phyloP scores from a whole-genome alignment of 2,797 vertebrate genomes.

The Poeciliopsis presidionis region DNA sequence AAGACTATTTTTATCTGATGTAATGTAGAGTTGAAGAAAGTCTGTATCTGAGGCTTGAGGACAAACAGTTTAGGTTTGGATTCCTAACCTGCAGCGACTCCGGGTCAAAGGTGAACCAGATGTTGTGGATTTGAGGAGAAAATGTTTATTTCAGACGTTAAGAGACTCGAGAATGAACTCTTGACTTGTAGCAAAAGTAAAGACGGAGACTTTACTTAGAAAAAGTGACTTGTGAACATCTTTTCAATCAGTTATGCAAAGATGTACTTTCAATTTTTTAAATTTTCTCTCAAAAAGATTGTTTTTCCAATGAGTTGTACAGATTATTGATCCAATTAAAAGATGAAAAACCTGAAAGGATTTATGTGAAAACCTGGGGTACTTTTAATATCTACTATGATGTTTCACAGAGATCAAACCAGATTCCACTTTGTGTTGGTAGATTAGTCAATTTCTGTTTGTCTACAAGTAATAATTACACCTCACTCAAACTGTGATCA shows the following conservation, averaged over 20 bases:
- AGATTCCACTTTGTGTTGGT: not conserved
- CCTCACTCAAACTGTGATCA: not conserved
- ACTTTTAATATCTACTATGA: not conserved
- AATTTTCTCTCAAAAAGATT: not conserved
- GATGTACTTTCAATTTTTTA: not conserved
- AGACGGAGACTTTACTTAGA: not conserved
- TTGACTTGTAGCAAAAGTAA: not conserved
- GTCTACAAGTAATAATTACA: slow-evolving; percentile 4
- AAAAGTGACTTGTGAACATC: not conserved
- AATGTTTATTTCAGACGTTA: not conserved
- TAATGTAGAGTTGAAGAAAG: not conserved
- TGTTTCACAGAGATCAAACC: not conserved
- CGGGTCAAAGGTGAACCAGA: not conserved
- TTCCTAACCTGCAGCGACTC: not conserved
- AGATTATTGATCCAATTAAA: not conserved
- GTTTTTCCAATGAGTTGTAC: not conserved
- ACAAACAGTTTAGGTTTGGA: not conserved
- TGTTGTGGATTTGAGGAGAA: not conserved
- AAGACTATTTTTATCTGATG: not conserved
- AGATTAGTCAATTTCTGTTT: not conserved
- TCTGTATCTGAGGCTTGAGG: not conserved
- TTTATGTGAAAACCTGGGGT: not conserved
- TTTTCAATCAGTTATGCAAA: not conserved
- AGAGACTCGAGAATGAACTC: not conserved
- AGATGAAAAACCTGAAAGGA: too few species aligned